phyloP scores from a whole-genome alignment of 2,888 invertebrate species.

The Athetis lepigone region DNA sequence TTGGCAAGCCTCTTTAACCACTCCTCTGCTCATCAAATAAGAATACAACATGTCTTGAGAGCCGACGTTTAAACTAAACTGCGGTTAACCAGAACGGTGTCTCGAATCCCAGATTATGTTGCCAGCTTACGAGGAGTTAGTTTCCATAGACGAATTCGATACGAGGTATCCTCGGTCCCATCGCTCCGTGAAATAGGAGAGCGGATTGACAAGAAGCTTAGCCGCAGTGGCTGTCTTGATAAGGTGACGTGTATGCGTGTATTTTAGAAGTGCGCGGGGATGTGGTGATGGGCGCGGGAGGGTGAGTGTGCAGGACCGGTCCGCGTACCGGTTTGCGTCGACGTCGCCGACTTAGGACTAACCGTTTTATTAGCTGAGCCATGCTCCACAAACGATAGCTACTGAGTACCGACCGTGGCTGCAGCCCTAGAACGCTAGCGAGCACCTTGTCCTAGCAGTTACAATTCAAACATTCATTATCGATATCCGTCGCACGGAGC shows the following conservation, averaged over 20 bases:
- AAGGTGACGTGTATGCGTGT: constrained; percentile 87
- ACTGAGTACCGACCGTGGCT: constrained; percentile 68
- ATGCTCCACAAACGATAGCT: constrained; percentile 87
- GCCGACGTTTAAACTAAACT: constrained; percentile 72
- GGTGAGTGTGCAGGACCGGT: constrained; percentile 82
- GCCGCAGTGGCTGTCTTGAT: constrained; percentile 83
- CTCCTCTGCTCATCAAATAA: constrained; percentile 43
- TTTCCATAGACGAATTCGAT: constrained; percentile 80
- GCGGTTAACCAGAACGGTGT: constrained; percentile 80
- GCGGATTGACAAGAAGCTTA: constrained; percentile 81
- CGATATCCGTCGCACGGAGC: constrained; percentile 26
- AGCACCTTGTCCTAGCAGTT: constrained; percentile 63
- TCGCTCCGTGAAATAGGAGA: constrained; percentile 84
- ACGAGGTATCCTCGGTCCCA: constrained; percentile 73
- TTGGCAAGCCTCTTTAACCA: constrained; percentile 38
- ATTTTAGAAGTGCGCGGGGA: constrained; percentile 83
- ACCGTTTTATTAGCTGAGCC: constrained; percentile 89
- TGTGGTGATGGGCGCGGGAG: constrained; percentile 70
- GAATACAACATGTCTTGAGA: constrained; percentile 43
- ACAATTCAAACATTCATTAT: constrained; percentile 51
- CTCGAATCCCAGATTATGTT: constrained; percentile 78
- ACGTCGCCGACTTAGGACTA: constrained; percentile 85
- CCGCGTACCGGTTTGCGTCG: constrained; percentile 87
- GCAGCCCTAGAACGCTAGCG: constrained; percentile 71
- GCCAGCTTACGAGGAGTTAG: constrained; percentile 78